phyloP scores from a whole-genome alignment of 2,113 vertebrate genomes.

The Mormyrus lacerda region DNA sequence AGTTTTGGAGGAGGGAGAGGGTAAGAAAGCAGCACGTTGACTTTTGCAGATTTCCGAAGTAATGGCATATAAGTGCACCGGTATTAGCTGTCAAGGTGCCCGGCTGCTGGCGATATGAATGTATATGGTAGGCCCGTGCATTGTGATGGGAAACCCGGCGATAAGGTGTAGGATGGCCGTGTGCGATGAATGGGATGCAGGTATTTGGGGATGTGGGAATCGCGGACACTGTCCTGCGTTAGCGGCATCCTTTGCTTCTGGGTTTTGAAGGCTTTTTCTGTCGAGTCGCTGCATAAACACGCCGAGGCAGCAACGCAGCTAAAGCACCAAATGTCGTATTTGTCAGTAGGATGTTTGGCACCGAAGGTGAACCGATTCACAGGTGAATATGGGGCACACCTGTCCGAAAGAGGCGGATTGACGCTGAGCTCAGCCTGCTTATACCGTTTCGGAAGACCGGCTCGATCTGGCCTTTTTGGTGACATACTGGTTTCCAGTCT shows the following conservation, averaged over 20 bases:
- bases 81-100: background rate
- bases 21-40: slow-evolving; percentile 56
- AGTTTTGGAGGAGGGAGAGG: slow-evolving; percentile 88
- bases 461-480: background rate
- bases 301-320: background rate
- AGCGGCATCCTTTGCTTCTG: background rate
- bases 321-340: background rate
- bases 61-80: background rate
- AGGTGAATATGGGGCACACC: background rate
- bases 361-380: slow-evolving; percentile 26
- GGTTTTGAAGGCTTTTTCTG: background rate
- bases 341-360: slow-evolving; percentile 36
- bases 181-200: slow-evolving; percentile 34
- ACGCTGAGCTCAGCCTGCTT: background rate
- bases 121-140: background rate
- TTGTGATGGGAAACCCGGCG: slow-evolving; percentile 22
- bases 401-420: background rate
- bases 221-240: slow-evolving; percentile 29
- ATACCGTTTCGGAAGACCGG: background rate
- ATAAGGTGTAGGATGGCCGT: background rate
- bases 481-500: background rate
- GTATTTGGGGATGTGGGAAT: slow-evolving; percentile 27
- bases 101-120: background rate
- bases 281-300: background rate
- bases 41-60: background rate